Evolutionary conservation across 2,797 vertebrate genomes (phyloP).

Genomic region (Bradypus variegatus): DNA sequence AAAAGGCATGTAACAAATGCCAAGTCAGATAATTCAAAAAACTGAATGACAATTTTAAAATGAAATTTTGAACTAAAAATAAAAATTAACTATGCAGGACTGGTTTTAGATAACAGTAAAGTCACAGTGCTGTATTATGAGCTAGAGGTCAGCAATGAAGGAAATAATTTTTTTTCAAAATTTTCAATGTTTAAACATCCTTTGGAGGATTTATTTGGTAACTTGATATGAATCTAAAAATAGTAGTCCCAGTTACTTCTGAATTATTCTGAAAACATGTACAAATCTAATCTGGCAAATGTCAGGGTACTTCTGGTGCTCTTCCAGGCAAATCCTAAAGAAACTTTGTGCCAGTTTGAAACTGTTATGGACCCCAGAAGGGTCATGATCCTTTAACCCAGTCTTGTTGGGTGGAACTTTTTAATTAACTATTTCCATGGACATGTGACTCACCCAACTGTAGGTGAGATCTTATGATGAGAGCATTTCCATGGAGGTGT

Average conservation of each 20-base stretch:
- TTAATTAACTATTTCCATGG: too few species aligned
- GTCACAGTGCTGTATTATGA: background rate
- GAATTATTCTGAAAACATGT: background rate
- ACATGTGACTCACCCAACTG: too few species aligned
- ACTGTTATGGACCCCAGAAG: too few species aligned
- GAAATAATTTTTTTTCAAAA: background rate
- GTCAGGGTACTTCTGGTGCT: background rate
- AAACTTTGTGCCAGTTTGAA: background rate
- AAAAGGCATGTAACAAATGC: background rate
- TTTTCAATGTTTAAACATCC: background rate
- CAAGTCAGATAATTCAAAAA: background rate
- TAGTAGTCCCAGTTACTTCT: background rate
- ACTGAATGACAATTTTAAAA: background rate
- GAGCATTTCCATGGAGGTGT: too few species aligned
- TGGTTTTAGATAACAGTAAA: background rate
- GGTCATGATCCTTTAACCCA: too few species aligned
- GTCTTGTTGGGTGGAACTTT: too few species aligned
- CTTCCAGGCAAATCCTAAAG: background rate
- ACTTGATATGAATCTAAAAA: background rate
- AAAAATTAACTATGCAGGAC: background rate
- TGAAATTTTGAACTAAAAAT: background rate
- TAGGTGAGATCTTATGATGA: too few species aligned
- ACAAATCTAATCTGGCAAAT: background rate
- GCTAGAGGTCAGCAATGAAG: background rate
- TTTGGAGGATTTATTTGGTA: background rate